Evolutionary conservation across 2,797 vertebrate species (phyloP).

Genomic region (Sebastes minor): DNA sequence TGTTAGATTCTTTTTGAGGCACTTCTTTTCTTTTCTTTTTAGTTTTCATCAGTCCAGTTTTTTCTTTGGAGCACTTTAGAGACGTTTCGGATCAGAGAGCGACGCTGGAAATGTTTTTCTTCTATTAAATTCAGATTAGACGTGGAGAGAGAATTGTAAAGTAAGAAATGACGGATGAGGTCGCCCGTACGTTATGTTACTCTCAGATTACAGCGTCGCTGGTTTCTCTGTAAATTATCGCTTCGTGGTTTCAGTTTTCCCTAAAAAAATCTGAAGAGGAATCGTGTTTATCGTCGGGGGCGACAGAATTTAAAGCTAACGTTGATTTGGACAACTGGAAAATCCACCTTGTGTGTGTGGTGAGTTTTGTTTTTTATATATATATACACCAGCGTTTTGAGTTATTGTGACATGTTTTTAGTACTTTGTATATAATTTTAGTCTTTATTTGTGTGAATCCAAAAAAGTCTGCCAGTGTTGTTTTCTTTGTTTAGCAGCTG

Average conservation of each 20-base stretch:
- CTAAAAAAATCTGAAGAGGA: conserved; percentile 26
- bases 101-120: conserved; percentile 21
- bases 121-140: not conserved
- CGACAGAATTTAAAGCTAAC: not conserved
- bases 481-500: conserved; percentile 13
- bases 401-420: conserved; percentile 59
- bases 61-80: conserved; percentile 74
- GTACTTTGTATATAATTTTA: conserved; percentile 78
- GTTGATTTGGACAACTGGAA: conserved; percentile 39
- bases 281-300: not conserved
- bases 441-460: conserved; percentile 56
- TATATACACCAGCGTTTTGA: conserved; percentile 43
- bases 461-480: conserved; percentile 16
- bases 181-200: not conserved
- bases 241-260: conserved; percentile 20
- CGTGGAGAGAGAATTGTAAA: not conserved
- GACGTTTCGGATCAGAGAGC: conserved; percentile 23
- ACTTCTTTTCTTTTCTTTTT: conserved; percentile 6
- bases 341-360: conserved; percentile 1
- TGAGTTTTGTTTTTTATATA: not conserved
- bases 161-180: not conserved
- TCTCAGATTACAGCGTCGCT: not conserved
- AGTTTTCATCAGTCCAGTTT: conserved; percentile 41
- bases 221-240: not conserved
- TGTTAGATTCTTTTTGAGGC: conserved; percentile 23